Evolutionary conservation across 2,888 invertebrate genomes (phyloP).

Genomic region (Micoletzkya japonica): DNA sequence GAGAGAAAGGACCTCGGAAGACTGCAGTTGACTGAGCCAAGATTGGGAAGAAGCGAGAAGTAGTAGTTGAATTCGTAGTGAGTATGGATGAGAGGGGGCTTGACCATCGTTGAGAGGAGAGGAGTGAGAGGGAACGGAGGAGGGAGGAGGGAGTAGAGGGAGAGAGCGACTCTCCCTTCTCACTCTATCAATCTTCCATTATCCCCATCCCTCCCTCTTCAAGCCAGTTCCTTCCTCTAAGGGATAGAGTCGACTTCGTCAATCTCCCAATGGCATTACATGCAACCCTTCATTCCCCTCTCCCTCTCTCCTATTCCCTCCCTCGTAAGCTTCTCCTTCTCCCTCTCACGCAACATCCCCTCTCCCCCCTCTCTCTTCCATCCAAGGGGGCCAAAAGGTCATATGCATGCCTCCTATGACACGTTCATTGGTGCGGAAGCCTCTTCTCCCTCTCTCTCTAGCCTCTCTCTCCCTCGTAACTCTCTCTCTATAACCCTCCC

Average conservation of each 20-base stretch:
- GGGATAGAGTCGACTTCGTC: too few species aligned
- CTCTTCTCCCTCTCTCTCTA: background rate
- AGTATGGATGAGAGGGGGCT: background rate
- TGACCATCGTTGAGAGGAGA: background rate
- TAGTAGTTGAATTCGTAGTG: conserved; percentile 24
- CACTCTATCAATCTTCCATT: too few species aligned
- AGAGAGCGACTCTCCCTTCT: background rate
- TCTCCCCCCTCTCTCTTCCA: background rate
- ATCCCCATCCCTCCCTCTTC: too few species aligned
- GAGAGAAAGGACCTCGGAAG: conserved; percentile 15
- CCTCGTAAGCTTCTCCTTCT: background rate
- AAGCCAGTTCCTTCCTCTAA: too few species aligned
- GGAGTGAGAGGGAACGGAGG: background rate
- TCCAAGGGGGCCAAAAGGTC: background rate
- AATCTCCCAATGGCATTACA: too few species aligned
- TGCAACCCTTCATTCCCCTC: too few species aligned
- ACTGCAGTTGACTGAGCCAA: background rate
- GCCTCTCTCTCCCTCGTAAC: background rate
- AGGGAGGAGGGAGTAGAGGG: background rate
- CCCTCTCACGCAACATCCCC: background rate
- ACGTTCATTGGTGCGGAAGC: background rate
- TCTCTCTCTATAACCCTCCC: too few species aligned
- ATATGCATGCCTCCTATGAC: background rate
- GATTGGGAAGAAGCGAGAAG: conserved; percentile 4
- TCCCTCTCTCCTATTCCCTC: background rate